Evolutionary conservation across 2,888 invertebrate species (phyloP), one percentile per base, ranked within the genome.

Genomic region (Heliconius hortense): DNA sequence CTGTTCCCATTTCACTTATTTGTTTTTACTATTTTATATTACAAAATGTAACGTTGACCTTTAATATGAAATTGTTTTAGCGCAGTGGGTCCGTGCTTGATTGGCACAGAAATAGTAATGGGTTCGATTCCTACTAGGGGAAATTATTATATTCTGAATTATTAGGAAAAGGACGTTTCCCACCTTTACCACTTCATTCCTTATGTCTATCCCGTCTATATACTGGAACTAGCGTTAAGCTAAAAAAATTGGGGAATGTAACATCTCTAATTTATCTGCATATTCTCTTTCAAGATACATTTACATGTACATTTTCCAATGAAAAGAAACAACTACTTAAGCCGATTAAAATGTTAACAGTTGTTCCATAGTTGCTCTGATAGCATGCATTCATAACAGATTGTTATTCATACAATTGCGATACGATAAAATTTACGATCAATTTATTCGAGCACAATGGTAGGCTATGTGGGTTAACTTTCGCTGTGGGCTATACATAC

Each of bases 381-480:
- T 68, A 68, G 59, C 59, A 24, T 72, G 48, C 24, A 70, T 26
- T 74, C 70, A 73, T 71, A 71, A 71, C 60, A 71, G 71, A 43
- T 56, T 71, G 70, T 63, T 72, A 66, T 66, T 70, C 72, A 60
- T 67, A 71, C 72, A 73, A 75, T 77, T 48, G 69, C 31, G 26
- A 70, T 66, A 56, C 31, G 24, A 73, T 77, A 63, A 77, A 77
- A 72, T 76, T 75, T 56, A 71, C 59, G 74, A 62, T 73, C 71
- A 68, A 79, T 75, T 78, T 76, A 63, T 74, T 72, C 31, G 21
- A 53, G 28, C 39, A 76, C 77, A 75, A 75, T 76, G 43, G 68
- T 72, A 76, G 53, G 71, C 43, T 15, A 76, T 77, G 71, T 75
- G 74, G 77, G 74, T 73, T 76, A 78, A 76, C 77, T 78, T 77